Evolutionary conservation across 2,113 vertebrate genomes (phyloP).

Genomic region (Melanotaenia duboulayi): DNA sequence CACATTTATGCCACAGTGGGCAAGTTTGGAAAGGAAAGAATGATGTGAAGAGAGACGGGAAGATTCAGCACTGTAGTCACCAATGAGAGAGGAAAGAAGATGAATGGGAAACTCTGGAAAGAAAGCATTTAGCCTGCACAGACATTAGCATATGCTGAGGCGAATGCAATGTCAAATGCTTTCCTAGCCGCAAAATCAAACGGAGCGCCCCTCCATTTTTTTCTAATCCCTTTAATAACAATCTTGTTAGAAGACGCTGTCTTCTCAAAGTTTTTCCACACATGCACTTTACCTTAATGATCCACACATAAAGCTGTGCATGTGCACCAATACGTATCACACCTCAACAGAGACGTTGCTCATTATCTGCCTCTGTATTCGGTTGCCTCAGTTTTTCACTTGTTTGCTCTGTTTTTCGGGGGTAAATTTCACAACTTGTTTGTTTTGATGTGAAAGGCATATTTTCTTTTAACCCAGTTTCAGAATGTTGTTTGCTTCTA

Average conservation of each 20-base stretch:
- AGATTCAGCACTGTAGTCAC: conserved; percentile 5
- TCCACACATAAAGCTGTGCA: background rate
- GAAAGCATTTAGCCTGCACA: background rate
- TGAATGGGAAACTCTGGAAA: background rate
- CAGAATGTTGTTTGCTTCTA: background rate
- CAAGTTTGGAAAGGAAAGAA: conserved; percentile 3
- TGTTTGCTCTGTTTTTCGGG: conserved; percentile 30
- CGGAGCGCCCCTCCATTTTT: background rate
- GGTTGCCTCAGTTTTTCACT: background rate
- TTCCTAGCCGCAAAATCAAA: conserved; percentile 29
- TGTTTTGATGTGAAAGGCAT: conserved; percentile 16
- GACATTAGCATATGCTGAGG: conserved; percentile 11
- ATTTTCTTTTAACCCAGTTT: background rate
- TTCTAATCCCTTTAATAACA: conserved; percentile 39
- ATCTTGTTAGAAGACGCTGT: conserved; percentile 34
- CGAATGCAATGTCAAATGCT: conserved; percentile 21
- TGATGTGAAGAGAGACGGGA: background rate
- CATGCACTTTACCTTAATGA: background rate
- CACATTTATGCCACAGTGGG: conserved; percentile 25
- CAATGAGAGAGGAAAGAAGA: conserved; percentile 9
- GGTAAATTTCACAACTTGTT: background rate
- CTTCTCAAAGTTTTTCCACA: conserved; percentile 3
- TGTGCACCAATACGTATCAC: background rate
- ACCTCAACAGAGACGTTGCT: background rate
- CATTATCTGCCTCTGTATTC: conserved; percentile 31